phyloP scores from a whole-genome alignment of 2,113 vertebrate species.

The Aegotheles bennettii region DNA sequence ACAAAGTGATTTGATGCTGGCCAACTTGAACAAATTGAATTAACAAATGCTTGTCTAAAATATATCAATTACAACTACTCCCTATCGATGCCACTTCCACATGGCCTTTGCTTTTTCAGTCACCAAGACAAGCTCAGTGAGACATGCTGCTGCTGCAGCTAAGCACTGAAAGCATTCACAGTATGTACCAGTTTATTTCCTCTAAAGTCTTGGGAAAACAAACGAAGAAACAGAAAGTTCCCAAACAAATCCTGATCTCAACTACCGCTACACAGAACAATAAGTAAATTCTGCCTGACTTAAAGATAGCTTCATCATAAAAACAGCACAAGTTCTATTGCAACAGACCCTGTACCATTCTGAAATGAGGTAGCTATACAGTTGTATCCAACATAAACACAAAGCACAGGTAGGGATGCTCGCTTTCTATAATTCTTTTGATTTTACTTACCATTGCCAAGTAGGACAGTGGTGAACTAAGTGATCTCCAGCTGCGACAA shows the following conservation, averaged over 20 bases:
- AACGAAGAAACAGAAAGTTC: neutral
- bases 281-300: neutral
- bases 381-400: neutral
- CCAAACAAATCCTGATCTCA: neutral
- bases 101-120: neutral
- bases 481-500: slow-evolving; percentile 96
- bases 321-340: neutral
- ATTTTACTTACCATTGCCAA: slow-evolving; percentile 93
- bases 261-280: neutral
- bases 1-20: neutral
- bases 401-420: neutral
- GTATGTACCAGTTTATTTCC: neutral
- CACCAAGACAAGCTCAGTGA: neutral
- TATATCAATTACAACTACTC: neutral
- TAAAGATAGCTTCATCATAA: neutral
- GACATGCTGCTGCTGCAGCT: neutral
- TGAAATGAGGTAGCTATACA: neutral
- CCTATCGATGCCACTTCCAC: neutral
- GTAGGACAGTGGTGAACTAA: slow-evolving; percentile 98
- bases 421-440: neutral
- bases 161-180: neutral
- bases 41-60: neutral
- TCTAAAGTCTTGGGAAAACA: neutral
- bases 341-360: neutral
- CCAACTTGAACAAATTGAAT: neutral